Evolutionary conservation across 2,113 vertebrate species (phyloP), one percentile per base, ranked within the genome.

Genomic region (Saguinus imperator): DNA sequence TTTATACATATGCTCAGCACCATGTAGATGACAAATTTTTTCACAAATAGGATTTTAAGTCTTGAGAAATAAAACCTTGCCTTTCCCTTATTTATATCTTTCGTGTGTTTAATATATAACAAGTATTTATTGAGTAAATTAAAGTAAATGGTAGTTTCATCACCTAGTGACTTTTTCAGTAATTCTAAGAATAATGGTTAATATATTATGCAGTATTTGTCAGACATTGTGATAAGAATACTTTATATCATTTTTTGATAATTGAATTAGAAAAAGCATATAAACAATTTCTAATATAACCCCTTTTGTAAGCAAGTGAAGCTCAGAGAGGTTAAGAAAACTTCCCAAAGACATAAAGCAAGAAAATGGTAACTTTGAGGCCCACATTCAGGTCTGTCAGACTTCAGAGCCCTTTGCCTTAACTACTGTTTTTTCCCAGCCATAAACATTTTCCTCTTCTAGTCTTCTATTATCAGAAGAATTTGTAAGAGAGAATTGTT

Each of bases 51-150:
- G 27, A 81, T 91, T 91, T 81, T 57, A 72, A 5, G 50, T 80
- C 95, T 66, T 82, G n/a, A 94, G n/a, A 5, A 89, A 95, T 81
- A 91, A 87, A 87, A 85, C 1, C 29, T 82, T 85, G 16, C 18
- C 48, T 91, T 75, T 64, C 2, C 23, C 45, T 87, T 85, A 16
- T 70, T 95, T 88, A 61, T 76, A 75, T 48, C 2, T 92, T 52
- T 45, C 83, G 8, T 87, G 1, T 94, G 12, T 17, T 92, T 87
- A 89, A 76, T 29, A 72, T 80, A 52, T 64, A 81, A 86, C 13
- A 96, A 1, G 9, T 79, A 94, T 83, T 58, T 77, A 77, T 48
- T 66, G 66, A 82, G 77, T 72, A 88, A 25, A 83, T 95, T 82
- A 68, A 79, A 90, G 32, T 68, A 82, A 92, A n/a, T 14, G 66